Evolutionary conservation across 2,113 vertebrate genomes (phyloP), one percentile per base, ranked within the genome.

Genomic region (Poicephalus meyeri): DNA sequence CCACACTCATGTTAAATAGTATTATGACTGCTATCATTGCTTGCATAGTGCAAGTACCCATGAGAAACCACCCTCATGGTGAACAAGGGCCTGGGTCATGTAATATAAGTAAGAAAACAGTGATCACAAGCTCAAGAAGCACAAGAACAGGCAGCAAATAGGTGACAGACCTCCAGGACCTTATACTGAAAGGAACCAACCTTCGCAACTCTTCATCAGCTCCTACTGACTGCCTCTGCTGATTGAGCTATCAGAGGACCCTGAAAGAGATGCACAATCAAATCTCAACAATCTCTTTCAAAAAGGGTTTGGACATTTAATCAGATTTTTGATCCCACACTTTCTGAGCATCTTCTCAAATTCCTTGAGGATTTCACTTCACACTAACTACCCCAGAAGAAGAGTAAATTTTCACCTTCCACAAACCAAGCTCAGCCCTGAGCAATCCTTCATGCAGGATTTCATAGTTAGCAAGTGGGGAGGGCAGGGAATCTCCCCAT

Each of bases 161-260:
- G 13, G 31, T 37, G 64, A 52, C 41, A 76, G 44, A 64, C 47
- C 65, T 66, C 37, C 53, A 56, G 46, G 65, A 74, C 69, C 66
- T 81, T 18, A 7, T 37, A 16, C 2, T 21, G n/a, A 77, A 78
- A 64, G 60, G 73, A 89, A 71, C 49, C 44, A 44, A 37, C 80
- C 64, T 50, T 37, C 25, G 33, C 47, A 53, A 31, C 56, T 68
- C 56, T 39, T 82, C 56, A 64, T 89, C 85, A 94, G 61, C 65
- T 73, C 47, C 69, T 47, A 19, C 35, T 44, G 70, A 81, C 65
- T 58, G 52, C 23, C 37, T 53, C 66, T 71, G 35, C 76, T 87
- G 93, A 96, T 81, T 87, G 87, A 71, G 61, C 81, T 76, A 70
- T 80, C 80, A 86, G 77, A 90, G 42, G 80, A 63, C 29, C 60